phyloP scores from a whole-genome alignment of 2,797 vertebrate species.

The Myotis planiceps region DNA sequence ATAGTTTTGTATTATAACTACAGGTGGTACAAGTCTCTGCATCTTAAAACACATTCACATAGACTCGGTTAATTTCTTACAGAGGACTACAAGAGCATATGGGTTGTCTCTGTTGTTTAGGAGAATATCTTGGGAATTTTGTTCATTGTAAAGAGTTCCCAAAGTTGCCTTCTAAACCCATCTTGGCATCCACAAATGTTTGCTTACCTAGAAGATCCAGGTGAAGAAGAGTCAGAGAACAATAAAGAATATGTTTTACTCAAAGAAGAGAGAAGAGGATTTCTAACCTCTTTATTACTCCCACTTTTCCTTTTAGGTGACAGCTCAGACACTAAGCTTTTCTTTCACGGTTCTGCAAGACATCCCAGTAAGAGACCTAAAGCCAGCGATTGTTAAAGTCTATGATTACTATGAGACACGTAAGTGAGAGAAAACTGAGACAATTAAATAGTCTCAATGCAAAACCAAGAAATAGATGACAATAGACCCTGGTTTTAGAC shows the following conservation, averaged over 20 bases:
- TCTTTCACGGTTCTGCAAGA: conserved; percentile 79
- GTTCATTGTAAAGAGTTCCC: neutral
- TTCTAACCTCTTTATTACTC: neutral
- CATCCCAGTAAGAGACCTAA: conserved; percentile 78
- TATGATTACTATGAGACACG: conserved; percentile 85
- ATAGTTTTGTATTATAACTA: neutral
- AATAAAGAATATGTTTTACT: neutral
- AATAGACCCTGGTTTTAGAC: neutral
- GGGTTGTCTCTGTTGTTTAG: neutral
- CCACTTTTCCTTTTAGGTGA: conserved; percentile 62
- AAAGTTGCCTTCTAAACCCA: neutral
- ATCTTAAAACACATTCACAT: neutral
- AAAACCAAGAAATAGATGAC: neutral
- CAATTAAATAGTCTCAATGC: neutral
- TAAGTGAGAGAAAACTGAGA: conserved; percentile 44
- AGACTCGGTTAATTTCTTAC: neutral
- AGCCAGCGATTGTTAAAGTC: conserved; percentile 71
- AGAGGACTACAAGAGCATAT: neutral
- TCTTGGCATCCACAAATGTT: neutral
- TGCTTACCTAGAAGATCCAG: neutral
- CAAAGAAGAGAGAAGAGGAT: neutral
- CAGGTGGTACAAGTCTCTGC: neutral
- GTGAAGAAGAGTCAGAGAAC: neutral
- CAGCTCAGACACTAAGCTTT: conserved; percentile 53
- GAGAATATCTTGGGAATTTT: neutral